Base-by-base conservation (phyloP, 1,140 invertebrate genomes). In the Polypedilum pembai region DNA sequence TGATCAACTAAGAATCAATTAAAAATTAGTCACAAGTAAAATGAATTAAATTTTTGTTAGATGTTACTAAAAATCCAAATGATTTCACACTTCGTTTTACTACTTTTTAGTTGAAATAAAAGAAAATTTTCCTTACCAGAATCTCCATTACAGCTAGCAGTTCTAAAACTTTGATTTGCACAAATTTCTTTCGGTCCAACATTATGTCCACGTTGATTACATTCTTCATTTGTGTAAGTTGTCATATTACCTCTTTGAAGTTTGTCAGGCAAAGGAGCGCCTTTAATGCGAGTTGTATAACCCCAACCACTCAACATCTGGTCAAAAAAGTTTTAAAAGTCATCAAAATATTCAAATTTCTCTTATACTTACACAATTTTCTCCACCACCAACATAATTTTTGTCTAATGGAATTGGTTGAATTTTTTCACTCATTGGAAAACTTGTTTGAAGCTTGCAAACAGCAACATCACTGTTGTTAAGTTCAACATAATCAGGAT, bases 391-490 rank as follows among this genome's bases (percentile, higher is more conserved):
- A 69, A 69, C 17, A 69, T 69, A 20, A 18, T 20, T 18, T 21
- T n/a, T 20, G 2, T 18, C 65, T 7, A 69, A 10, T 21, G 17
- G 8, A 69, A 69, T 69, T 0, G 65, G 65, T 18, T 8, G 3
- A 8, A 69, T 20, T 18, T 69, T 69, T 4, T 69, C 65, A 69
- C 20, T 12, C 1, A 20, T 8, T 18, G 15, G 17, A 18, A 69
- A 69, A 5, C n/a, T 10, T 20, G 15, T 18, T 18, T 69, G 15
- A 7, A 69, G 8, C 2, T 18, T n/a, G 20, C 65, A 69, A 7
- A 69, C 65, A 69, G 65, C 65, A 18, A 69, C 17, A 69, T 69
- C 65, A 69, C 65, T 69, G 17, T n/a, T 69, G 20, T 69, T 69
- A 3, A 69, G 17, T 69, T 69, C 65, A 69, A 69, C 20, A 20